phyloP scores from a whole-genome alignment of 2,113 vertebrate species.

The crab-eating macaque (Macaca fascicularis) region T2T-MFA8v1.1 NC_088376.1:13354501-13355000 shows the following conservation, averaged over 20 bases:
- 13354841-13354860: not conserved
- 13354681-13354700: not conserved
- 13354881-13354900: not conserved
- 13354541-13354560: not conserved
- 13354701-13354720: not conserved
- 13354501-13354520: not conserved
- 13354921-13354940: not conserved
- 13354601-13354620: slow-evolving; percentile 13
- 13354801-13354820: not conserved
- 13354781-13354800: not conserved
- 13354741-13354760: not conserved
- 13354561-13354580: slow-evolving; percentile 10
- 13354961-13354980: not conserved
- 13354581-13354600: not conserved
- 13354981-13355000: not conserved
- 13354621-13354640: not conserved
- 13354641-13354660: not conserved
- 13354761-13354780: not conserved
- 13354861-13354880: not conserved
- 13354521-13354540: not conserved
- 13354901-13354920: not conserved
- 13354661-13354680: not conserved
- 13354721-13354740: not conserved
- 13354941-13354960: not conserved
- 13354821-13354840: not conserved